Percentiles rank a stretch among this genome's conserved stretches.
phyloP scores from a whole-genome alignment of 2,888 invertebrate genomes.

The Drosophila paranaensis region DNA sequence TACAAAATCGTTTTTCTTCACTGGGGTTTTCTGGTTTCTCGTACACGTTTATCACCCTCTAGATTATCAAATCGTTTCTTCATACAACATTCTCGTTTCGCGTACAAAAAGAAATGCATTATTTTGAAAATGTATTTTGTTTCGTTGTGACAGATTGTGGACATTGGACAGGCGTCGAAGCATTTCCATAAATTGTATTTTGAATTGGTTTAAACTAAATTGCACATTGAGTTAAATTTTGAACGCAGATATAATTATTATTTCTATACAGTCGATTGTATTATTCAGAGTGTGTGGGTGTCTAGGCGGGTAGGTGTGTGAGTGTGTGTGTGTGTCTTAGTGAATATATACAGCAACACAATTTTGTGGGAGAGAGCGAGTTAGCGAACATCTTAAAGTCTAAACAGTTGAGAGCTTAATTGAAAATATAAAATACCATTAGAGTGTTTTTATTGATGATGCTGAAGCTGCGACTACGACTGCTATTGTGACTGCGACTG shows the following conservation, averaged over 20 bases:
- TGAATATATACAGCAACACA: constrained; percentile 69
- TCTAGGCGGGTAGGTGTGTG: constrained; percentile 8
- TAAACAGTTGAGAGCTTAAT: constrained; percentile 59
- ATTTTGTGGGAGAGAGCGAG: constrained; percentile 30
- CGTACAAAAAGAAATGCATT: constrained; percentile 53
- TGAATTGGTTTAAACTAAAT: constrained; percentile 71
- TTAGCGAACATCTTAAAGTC: constrained; percentile 33
- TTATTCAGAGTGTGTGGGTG: constrained; percentile 36
- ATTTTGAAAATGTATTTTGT: constrained; percentile 37
- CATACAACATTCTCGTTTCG: constrained; percentile 18
- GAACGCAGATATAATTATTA: constrained; percentile 70
- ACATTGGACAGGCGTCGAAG: constrained; percentile 43
- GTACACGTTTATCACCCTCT: constrained; percentile 25
- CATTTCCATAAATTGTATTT: constrained; percentile 50
- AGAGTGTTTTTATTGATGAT: constrained; percentile 27
- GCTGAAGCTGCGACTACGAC: constrained; percentile 5
- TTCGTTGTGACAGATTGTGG: constrained; percentile 67
- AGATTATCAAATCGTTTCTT: constrained; percentile 27
- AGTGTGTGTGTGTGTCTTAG: constrained; percentile 20
- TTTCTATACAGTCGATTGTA: constrained; percentile 72
- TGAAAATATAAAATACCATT: constrained; percentile 49
- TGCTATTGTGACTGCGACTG: neutral
- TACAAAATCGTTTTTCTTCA: constrained; percentile 72
- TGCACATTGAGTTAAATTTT: constrained; percentile 75
- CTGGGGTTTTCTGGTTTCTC: constrained; percentile 52